Conservation (phyloP, 2,888 invertebrate genomes). For the Mechanitis messenoides region DNA sequence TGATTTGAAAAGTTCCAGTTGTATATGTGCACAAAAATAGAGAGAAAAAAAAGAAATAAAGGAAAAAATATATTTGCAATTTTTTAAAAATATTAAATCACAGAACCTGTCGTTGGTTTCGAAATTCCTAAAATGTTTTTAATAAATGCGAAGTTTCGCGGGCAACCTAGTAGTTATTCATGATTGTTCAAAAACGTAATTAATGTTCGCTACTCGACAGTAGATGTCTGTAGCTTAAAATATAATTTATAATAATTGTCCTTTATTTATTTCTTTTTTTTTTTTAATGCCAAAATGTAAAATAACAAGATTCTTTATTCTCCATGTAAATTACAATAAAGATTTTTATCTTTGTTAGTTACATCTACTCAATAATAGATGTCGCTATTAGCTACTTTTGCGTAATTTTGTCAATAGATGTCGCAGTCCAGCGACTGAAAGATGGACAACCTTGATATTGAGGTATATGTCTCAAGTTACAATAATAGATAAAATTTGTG, state of each 20-base stretch:
- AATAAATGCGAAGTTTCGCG: too few species aligned
- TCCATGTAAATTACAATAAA: neutral
- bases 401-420: slow-evolving; percentile 16
- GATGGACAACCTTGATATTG: neutral
- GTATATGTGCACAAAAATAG: too few species aligned
- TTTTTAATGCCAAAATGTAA: too few species aligned
- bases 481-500: too few species aligned
- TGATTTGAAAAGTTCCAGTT: too few species aligned
- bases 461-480: too few species aligned
- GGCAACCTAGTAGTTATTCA: neutral
- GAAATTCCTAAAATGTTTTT: too few species aligned
- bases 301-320: too few species aligned
- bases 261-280: neutral
- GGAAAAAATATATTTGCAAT: too few species aligned
- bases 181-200: neutral
- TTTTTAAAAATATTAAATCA: too few species aligned
- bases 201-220: slow-evolving; percentile 34
- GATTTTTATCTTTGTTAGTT: neutral
- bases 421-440: slow-evolving; percentile 1
- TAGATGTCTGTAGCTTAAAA: slow-evolving; percentile 41
- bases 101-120: too few species aligned
- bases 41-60: too few species aligned
- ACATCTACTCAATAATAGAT: slow-evolving; percentile 25
- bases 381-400: slow-evolving; percentile 16
- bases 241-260: neutral